Conservation (phyloP, 2,797 vertebrate species). For the Neopelma chrysocephalum region DNA sequence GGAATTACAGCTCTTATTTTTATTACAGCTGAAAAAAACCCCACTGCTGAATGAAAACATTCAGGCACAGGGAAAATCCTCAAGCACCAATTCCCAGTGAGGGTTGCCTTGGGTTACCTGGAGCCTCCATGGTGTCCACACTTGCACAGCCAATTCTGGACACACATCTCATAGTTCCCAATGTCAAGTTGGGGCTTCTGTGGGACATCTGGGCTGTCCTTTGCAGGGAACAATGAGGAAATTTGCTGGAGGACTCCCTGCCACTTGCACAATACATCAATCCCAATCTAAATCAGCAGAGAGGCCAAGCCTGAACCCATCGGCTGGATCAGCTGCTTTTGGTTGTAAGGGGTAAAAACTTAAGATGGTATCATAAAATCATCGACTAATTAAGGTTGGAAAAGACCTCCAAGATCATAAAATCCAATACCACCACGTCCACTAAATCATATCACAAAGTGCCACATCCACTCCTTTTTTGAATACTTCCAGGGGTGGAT, state of each 20-base stretch:
- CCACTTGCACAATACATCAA: rapidly evolving
- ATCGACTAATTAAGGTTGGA: background rate
- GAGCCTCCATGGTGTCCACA: background rate
- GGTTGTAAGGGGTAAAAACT: background rate
- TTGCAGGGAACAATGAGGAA: background rate
- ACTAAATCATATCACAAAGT: rapidly evolving
- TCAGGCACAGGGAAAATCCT: rapidly evolving
- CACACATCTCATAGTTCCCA: rapidly evolving
- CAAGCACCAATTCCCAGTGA: rapidly evolving
- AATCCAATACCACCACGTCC: rapidly evolving
- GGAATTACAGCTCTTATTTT: background rate
- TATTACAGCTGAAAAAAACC: background rate
- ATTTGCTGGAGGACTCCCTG: background rate
- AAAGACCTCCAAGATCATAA: background rate
- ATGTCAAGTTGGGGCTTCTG: background rate
- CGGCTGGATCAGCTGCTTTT: background rate
- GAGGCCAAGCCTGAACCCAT: background rate
- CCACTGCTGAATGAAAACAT: background rate
- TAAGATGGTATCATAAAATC: background rate
- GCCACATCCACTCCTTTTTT: rapidly evolving
- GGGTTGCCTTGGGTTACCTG: background rate
- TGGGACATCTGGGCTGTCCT: background rate
- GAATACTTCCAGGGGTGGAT: rapidly evolving
- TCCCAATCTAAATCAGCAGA: rapidly evolving
- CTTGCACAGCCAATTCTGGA: background rate